Evolutionary conservation across 2,888 invertebrate species (phyloP).

Genomic region (Amiota minor): DNA sequence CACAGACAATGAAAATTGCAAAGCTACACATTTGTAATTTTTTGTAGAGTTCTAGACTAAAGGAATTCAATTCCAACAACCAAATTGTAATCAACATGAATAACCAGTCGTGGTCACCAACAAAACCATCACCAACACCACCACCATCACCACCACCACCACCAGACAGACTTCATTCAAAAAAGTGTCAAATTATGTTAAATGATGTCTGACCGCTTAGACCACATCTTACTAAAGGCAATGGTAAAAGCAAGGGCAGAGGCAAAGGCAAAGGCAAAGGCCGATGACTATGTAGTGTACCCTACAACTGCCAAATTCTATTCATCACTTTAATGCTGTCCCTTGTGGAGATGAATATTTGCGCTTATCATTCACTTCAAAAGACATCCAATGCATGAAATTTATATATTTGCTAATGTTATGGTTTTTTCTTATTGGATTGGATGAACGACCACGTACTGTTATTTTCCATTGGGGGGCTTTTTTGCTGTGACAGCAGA

Average conservation of each 20-base stretch:
- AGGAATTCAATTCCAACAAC: background rate
- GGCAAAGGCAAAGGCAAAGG: too few species aligned
- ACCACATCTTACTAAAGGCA: background rate
- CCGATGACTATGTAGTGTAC: too few species aligned
- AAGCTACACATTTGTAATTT: background rate
- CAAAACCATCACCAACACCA: background rate
- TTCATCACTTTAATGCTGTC: too few species aligned
- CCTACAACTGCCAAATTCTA: too few species aligned
- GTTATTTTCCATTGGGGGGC: background rate
- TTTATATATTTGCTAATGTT: constrained; percentile 10
- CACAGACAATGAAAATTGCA: background rate
- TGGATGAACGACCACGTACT: background rate
- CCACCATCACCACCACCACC: background rate
- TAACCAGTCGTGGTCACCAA: background rate
- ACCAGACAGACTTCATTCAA: background rate
- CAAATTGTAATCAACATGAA: background rate
- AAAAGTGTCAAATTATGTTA: constrained; percentile 23
- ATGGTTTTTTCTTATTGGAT: background rate
- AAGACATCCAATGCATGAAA: background rate
- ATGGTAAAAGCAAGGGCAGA: background rate
- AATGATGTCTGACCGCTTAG: constrained; percentile 11
- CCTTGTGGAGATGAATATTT: too few species aligned
- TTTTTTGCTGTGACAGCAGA: constrained; percentile 32
- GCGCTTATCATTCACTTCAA: too few species aligned
- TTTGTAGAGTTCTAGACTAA: too few species aligned